Conservation (phyloP, 1,140 invertebrate genomes). For the Zaprionus taronus region DNA sequence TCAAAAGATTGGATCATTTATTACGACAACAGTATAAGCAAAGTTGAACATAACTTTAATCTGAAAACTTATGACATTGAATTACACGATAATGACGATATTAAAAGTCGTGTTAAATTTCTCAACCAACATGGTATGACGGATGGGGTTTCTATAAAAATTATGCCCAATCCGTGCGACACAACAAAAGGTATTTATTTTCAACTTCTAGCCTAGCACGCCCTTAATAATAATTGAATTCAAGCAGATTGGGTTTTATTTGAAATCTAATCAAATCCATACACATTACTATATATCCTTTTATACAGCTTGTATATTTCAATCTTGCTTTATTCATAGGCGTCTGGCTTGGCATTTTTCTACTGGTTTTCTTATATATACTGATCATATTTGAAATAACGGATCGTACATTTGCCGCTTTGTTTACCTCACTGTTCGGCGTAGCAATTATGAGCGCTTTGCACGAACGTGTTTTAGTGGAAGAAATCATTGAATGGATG, state of each 20-base stretch:
- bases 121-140: neutral
- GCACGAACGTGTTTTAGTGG: slow-evolving; percentile 89
- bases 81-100: neutral
- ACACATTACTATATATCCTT: too few relatives aligned
- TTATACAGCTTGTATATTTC: neutral
- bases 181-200: neutral
- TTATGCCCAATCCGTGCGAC: neutral
- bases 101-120: neutral
- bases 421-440: slow-evolving; percentile 90
- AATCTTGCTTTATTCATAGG: neutral
- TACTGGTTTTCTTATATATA: neutral
- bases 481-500: slow-evolving; percentile 91
- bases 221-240: too few relatives aligned
- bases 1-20: neutral
- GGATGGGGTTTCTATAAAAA: neutral
- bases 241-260: too few relatives aligned
- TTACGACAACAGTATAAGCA: neutral
- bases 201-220: neutral
- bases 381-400: slow-evolving; percentile 88
- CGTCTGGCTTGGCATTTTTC: neutral
- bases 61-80: neutral
- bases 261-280: too few relatives aligned
- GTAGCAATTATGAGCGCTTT: slow-evolving; percentile 88
- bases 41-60: neutral
- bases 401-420: slow-evolving; percentile 91